Conservation (phyloP, 2,888 invertebrate genomes). For the Peribatodes rhomboidaria region DNA sequence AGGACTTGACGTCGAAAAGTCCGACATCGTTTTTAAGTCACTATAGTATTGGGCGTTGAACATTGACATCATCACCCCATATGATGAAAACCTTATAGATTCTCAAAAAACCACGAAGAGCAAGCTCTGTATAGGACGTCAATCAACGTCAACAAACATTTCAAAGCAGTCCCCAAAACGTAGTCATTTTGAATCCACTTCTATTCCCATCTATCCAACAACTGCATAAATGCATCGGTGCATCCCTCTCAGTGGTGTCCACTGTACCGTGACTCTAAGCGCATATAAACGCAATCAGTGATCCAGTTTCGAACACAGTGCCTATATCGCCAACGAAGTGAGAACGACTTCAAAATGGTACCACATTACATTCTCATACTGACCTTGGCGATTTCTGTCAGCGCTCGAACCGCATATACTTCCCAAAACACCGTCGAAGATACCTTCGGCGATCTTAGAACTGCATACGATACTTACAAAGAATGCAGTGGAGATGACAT, state of each 20-base stretch:
- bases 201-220: conserved; percentile 57
- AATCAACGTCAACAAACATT: background rate
- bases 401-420: conserved; percentile 83
- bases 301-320: conserved; percentile 79
- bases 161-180: background rate
- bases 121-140: too few relatives aligned
- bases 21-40: too few relatives aligned
- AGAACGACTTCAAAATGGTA: conserved; percentile 84
- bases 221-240: conserved; percentile 80
- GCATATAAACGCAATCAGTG: conserved; percentile 82
- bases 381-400: conserved; percentile 82
- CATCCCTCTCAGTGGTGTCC: conserved; percentile 79
- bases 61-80: too few relatives aligned
- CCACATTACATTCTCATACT: conserved; percentile 86
- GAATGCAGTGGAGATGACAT: conserved; percentile 91
- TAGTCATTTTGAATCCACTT: conserved; percentile 41
- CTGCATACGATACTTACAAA: conserved; percentile 92
- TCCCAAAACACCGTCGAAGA: conserved; percentile 79
- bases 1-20: too few relatives aligned
- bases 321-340: conserved; percentile 74
- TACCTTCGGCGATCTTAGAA: conserved; percentile 89
- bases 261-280: conserved; percentile 83
- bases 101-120: too few relatives aligned
- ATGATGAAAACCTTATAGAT: too few relatives aligned
- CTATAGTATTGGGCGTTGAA: too few relatives aligned